A percentile compares a stretch with the other conserved stretches of the same genome.
Conservation (phyloP, 2,888 invertebrate genomes). For the Disparrhopalites patrizii region DNA sequence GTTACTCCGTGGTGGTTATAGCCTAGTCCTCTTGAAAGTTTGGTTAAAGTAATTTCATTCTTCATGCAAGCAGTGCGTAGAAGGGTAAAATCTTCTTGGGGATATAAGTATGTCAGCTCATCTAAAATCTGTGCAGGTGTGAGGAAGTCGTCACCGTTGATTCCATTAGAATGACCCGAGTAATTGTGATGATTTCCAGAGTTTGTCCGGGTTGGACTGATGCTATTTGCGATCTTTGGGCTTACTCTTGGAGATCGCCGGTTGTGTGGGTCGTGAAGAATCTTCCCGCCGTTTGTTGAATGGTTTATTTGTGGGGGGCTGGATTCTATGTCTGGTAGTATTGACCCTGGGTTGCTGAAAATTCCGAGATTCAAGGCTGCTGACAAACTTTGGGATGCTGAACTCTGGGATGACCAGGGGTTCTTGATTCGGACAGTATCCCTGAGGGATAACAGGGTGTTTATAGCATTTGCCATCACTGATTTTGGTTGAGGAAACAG, state of each 20-base stretch:
- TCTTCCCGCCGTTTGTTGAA: not conserved
- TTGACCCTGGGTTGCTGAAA: slow-evolving; percentile 10
- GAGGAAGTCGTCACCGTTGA: not conserved
- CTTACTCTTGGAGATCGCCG: slow-evolving; percentile 17
- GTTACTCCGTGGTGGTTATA: slow-evolving; percentile 20
- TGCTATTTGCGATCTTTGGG: slow-evolving; percentile 9
- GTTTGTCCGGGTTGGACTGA: slow-evolving; percentile 8
- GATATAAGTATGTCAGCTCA: slow-evolving; percentile 44
- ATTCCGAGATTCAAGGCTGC: slow-evolving; percentile 20
- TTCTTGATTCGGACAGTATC: slow-evolving; percentile 20
- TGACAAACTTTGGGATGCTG: slow-evolving; percentile 1
- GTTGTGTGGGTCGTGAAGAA: not conserved
- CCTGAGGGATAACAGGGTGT: slow-evolving; percentile 18
- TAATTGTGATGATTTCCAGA: slow-evolving; percentile 1
- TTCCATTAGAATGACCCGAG: slow-evolving; percentile 21
- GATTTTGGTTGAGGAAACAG: slow-evolving; percentile 3
- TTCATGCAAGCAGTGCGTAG: slow-evolving; percentile 43
- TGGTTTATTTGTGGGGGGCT: not conserved
- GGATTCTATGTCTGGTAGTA: slow-evolving; percentile 12
- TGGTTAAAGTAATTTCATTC: slow-evolving; percentile 46
- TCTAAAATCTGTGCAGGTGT: slow-evolving; percentile 41
- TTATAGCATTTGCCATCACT: slow-evolving; percentile 23
- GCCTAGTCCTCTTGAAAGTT: slow-evolving; percentile 33
- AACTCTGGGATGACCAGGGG: slow-evolving; percentile 9
- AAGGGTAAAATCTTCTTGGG: slow-evolving; percentile 44